phyloP scores from a whole-genome alignment of 2,888 invertebrate genomes.

The Aspidiotus destructor region DNA sequence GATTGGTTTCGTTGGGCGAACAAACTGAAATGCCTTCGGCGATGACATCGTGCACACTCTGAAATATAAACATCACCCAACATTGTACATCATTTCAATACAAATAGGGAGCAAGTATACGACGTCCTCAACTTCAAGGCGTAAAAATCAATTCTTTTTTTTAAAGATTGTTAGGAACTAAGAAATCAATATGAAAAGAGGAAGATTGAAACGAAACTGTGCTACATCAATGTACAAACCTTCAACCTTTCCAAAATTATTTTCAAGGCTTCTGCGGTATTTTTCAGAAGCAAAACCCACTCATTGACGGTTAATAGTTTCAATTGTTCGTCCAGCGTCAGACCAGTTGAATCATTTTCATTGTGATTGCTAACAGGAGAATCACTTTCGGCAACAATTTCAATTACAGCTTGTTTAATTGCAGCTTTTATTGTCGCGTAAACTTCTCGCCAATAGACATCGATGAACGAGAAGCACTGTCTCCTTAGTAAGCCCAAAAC shows the following conservation, averaged over 20 bases:
- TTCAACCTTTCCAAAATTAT: constrained; percentile 63
- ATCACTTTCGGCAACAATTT: constrained; percentile 55
- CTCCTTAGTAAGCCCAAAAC: constrained; percentile 76
- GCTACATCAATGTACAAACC: constrained; percentile 40
- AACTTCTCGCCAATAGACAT: constrained; percentile 77
- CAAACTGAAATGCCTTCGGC: constrained; percentile 22
- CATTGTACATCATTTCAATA: too few species aligned
- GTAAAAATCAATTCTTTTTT: too few species aligned
- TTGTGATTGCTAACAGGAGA: constrained; percentile 39
- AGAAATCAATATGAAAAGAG: too few species aligned
- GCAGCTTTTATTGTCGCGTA: constrained; percentile 78
- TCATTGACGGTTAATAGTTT: constrained; percentile 49
- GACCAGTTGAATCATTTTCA: constrained; percentile 33
- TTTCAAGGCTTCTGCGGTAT: constrained; percentile 55
- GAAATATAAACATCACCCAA: constrained; percentile 1
- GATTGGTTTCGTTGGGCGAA: neutral
- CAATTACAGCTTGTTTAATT: constrained; percentile 67
- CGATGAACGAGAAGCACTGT: constrained; percentile 65
- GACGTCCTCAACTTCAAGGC: too few species aligned
- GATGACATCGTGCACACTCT: constrained; percentile 35
- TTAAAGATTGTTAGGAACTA: too few species aligned
- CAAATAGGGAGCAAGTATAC: too few species aligned
- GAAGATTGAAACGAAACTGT: too few species aligned
- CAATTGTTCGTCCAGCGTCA: constrained; percentile 51
- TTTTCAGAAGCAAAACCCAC: constrained; percentile 59